These are phyloP conservation scores for Probaryconus sp. DNA, from an alignment of 1,140 invertebrate species.

Conservation along the genomic window DNA sequence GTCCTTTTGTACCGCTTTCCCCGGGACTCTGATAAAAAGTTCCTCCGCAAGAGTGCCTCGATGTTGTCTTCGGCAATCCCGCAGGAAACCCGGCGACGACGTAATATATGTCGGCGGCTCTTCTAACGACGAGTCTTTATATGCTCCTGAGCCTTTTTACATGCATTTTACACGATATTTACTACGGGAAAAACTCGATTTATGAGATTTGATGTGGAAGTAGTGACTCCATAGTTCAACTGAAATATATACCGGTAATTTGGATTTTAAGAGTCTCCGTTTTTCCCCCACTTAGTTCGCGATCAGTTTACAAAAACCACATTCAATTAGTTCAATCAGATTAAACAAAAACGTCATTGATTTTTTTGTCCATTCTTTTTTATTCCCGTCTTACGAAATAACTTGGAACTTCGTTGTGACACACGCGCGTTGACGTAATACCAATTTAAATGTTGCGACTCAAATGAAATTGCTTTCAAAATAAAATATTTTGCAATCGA, in stretches of 20 bases:
- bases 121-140: conserved; percentile 63
- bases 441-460: too few species aligned
- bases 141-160: conserved; percentile 60
- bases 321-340: too few species aligned
- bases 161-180: conserved; percentile 64
- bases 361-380: too few species aligned
- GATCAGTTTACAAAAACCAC: too few species aligned
- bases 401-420: too few species aligned
- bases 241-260: conserved; percentile 47
- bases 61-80: conserved; percentile 55
- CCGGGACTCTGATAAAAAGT: conserved; percentile 54
- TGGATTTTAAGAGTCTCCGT: conserved; percentile 41
- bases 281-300: conserved; percentile 1
- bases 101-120: conserved; percentile 62
- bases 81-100: conserved; percentile 60
- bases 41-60: conserved; percentile 54
- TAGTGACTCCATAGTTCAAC: conserved; percentile 50
- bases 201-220: conserved; percentile 53
- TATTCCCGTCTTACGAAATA: too few species aligned
- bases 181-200: conserved; percentile 60
- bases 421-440: too few species aligned
- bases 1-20: conserved; percentile 55
- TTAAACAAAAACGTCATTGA: too few species aligned
- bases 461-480: too few species aligned
- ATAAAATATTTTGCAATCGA: too few species aligned